Base-by-base conservation (phyloP, 1,140 invertebrate species). In the Mizuhopecten yessoensis region DNA sequence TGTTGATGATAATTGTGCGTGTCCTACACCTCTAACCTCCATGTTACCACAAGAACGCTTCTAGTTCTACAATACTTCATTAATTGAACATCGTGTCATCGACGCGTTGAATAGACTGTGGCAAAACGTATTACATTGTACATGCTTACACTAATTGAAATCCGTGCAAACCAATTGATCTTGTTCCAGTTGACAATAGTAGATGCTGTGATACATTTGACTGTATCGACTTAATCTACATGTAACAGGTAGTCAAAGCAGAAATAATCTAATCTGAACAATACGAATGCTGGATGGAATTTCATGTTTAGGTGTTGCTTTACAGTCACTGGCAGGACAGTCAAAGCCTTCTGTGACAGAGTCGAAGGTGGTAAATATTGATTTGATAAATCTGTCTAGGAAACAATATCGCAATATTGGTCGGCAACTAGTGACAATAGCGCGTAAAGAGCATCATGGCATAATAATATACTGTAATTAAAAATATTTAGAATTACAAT, bases 141-240 rank as follows among this genome's bases (percentile, higher is more conserved):
- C n/a, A n/a, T n/a, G n/a, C n/a, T n/a, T n/a, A n/a, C n/a, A n/a
- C n/a, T 75, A 75, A 75, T 75, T 75, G 57, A 75, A 75, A 75
- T 75, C 57, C n/a, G 57, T 75, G 57, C 57, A 75, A 75, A 75
- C 57, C 57, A 29, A 75, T 75, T 17, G 3, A 75, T 75, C 57
- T 29, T 75, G 57, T 75, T 75, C 57, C 23, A 29, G n/a, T 29
- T 29, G 1, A 75, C 57, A 75, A 75, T 75, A n/a, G 17, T 75
- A n/a, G 57, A 75, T 75, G n/a, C 11, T 75, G 57, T 75, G 57
- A 75, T 75, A 29, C 57, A 57, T 57, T 20, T 57, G 20, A 20
- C 20, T 15, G 15, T 23, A 23, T 15, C 45, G 45, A 57, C 15
- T 57, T 9, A 17, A n/a, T n/a, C 13, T 20, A 3, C 17, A 20